Evolutionary conservation across 2,113 vertebrate species (phyloP).

Genomic region (Cranoglanis bouderius): DNA sequence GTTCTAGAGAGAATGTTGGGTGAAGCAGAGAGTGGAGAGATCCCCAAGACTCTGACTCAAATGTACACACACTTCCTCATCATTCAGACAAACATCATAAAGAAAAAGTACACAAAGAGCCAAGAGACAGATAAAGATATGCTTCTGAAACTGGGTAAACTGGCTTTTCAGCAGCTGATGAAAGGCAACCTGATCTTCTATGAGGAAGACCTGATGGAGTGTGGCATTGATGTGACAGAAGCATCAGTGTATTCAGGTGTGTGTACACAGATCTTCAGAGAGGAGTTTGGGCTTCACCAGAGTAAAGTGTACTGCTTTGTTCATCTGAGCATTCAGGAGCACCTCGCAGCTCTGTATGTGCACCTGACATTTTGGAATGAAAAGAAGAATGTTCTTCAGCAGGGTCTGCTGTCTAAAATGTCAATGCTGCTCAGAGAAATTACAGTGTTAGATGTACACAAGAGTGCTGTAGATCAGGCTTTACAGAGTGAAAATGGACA

Average conservation of each 20-base stretch:
- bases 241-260: conserved; percentile 26
- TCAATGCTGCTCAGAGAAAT: too few relatives aligned
- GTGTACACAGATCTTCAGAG: conserved; percentile 25
- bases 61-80: too few relatives aligned
- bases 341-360: background rate
- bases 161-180: conserved; percentile 7
- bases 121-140: background rate
- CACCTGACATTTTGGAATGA: background rate
- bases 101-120: too few relatives aligned
- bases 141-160: background rate
- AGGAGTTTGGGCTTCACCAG: background rate
- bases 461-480: conserved; percentile 7
- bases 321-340: conserved; percentile 1
- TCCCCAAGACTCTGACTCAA: conserved; percentile 5
- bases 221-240: conserved; percentile 16
- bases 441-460: background rate
- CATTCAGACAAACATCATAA: too few relatives aligned
- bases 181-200: conserved; percentile 22
- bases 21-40: background rate
- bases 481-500: background rate
- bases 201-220: conserved; percentile 9
- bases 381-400: too few relatives aligned
- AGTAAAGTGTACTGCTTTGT: conserved; percentile 16
- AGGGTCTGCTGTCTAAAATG: too few relatives aligned
- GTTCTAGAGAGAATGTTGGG: background rate